These are phyloP conservation scores for Diacarnus erythraeanus DNA, from an alignment of 37 sponge, comb jelly and placozoan genomes.

Conservation along the genomic window DNA sequence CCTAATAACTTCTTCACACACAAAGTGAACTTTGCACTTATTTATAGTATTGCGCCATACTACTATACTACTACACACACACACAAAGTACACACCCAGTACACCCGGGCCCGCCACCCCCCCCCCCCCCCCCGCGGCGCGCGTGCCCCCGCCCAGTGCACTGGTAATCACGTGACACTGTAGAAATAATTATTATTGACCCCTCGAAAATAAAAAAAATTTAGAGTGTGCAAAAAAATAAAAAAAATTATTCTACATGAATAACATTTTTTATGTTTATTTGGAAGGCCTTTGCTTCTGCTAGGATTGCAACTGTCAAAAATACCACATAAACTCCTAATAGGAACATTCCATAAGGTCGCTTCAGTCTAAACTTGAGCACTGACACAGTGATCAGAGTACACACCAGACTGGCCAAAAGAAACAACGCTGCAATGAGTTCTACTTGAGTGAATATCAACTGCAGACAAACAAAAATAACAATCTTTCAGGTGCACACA, in stretches of 20 bases:
- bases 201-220: not conserved
- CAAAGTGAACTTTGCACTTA: no score
- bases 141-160: not conserved
- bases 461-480: constrained; percentile 32
- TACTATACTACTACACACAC: no score
- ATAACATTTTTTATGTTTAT: constrained; percentile 51
- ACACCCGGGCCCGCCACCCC: not conserved
- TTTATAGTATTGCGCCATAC: no score
- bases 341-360: constrained; percentile 70
- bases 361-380: constrained; percentile 64
- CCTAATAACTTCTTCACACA: no score
- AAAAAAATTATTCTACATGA: not conserved
- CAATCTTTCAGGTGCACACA: no score
- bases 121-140: not conserved
- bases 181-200: no score
- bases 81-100: no score
- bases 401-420: constrained; percentile 61
- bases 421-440: constrained; percentile 78
- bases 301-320: constrained; percentile 71
- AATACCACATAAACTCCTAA: constrained; percentile 72
- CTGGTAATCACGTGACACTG: no score
- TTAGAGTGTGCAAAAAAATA: not conserved
- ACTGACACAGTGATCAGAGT: constrained; percentile 62
- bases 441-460: constrained; percentile 80
- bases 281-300: constrained; percentile 63